Percentiles rank a stretch among this genome's conserved stretches.
Conservation (phyloP, 2,888 invertebrate genomes). For the Pyrrhia umbra region DNA sequence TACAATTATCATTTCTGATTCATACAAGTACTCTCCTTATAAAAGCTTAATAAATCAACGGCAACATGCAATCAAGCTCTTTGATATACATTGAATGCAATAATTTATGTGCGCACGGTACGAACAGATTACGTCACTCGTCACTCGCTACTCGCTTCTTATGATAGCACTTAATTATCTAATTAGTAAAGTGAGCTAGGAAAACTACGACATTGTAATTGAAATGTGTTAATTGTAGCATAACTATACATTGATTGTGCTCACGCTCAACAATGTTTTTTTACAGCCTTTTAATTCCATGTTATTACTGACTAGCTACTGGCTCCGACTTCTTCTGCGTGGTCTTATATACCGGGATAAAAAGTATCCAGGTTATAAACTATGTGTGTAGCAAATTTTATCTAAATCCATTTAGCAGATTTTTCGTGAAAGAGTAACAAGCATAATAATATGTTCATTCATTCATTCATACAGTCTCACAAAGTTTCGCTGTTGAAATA, state of each 20-base stretch:
- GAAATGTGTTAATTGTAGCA: conserved; percentile 8
- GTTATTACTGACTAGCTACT: no score
- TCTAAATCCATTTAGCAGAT: no score
- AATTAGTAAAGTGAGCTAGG: conserved; percentile 19
- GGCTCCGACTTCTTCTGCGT: no score
- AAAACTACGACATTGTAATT: conserved; percentile 19
- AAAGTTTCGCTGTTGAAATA: no score
- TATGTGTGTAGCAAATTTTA: no score
- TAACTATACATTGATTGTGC: not conserved
- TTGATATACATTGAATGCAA: conserved; percentile 10
- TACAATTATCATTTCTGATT: conserved; percentile 30
- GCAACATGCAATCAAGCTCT: conserved; percentile 4
- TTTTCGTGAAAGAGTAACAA: no score
- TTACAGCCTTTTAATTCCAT: not conserved
- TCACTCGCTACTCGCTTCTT: not conserved
- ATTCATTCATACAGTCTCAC: no score
- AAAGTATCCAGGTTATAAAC: no score
- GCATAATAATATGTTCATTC: no score
- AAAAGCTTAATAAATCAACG: conserved; percentile 27
- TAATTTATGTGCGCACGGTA: conserved; percentile 11
- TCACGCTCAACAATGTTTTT: not conserved
- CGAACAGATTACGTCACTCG: conserved; percentile 23
- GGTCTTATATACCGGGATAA: no score
- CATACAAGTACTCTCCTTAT: conserved; percentile 6
- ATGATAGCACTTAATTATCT: conserved; percentile 42